Conservation (phyloP, 1,140 invertebrate species). For the Drosophila obscura region DNA sequence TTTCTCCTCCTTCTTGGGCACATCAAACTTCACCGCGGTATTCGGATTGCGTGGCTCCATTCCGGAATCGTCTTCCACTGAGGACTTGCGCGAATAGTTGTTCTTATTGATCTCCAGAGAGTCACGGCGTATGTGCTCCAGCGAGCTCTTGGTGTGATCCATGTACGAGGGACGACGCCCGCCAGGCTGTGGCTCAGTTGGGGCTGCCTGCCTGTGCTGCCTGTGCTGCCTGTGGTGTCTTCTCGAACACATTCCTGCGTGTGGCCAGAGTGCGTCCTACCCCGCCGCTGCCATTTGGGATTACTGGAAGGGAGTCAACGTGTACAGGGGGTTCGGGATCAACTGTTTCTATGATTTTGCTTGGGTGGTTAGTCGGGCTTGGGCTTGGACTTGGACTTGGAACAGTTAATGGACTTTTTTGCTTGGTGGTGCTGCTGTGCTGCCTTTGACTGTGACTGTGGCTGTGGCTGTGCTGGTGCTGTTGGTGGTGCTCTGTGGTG, state of each 20-base stretch:
- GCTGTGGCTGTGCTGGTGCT: constrained; percentile 54
- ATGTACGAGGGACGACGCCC: constrained; percentile 80
- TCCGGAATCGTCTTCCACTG: constrained; percentile 56
- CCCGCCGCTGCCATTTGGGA: constrained; percentile 5
- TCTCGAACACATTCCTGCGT: constrained; percentile 72
- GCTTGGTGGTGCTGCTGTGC: constrained; percentile 42
- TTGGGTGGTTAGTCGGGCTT: constrained; percentile 24
- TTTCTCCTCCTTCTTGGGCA: constrained; percentile 68
- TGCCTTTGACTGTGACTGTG: constrained; percentile 22
- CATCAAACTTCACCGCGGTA: constrained; percentile 86
- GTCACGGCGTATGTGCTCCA: constrained; percentile 80
- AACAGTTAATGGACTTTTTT: background rate
- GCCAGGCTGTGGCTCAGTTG: constrained; percentile 5
- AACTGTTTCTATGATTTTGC: background rate
- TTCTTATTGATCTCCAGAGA: constrained; percentile 79
- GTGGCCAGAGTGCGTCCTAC: constrained; percentile 61
- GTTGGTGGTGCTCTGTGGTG: constrained; percentile 63
- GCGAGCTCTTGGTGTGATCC: constrained; percentile 80
- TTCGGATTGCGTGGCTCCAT: constrained; percentile 71
- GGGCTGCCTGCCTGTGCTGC: background rate
- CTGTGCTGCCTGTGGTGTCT: constrained; percentile 24
- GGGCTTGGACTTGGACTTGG: constrained; percentile 32
- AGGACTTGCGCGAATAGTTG: constrained; percentile 73
- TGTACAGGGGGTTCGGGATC: constrained; percentile 55
- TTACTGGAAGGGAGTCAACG: constrained; percentile 73